Conservation (phyloP, 2,888 invertebrate species). For the Empis stercorea region DNA sequence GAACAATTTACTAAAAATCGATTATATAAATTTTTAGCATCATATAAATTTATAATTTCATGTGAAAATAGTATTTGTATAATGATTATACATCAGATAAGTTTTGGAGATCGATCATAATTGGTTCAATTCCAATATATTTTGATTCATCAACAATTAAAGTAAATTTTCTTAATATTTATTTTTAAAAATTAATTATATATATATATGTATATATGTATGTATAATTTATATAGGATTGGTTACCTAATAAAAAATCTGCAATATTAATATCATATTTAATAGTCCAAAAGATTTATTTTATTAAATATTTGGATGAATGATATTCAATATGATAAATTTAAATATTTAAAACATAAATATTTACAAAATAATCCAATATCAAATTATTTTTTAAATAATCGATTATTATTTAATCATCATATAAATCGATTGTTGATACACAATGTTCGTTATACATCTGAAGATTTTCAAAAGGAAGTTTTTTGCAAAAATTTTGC, state of each 20-base stretch:
- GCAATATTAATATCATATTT: slow-evolving; percentile 59
- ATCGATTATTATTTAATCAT: slow-evolving; percentile 38
- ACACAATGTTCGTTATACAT: too few relatives aligned
- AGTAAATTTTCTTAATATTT: slow-evolving; percentile 16
- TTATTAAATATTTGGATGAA: slow-evolving; percentile 41
- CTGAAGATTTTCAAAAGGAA: too few relatives aligned
- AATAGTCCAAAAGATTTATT: slow-evolving; percentile 45
- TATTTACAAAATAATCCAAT: slow-evolving; percentile 31
- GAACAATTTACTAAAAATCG: slow-evolving; percentile 48
- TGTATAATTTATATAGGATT: too few relatives aligned
- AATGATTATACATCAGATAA: slow-evolving; percentile 81
- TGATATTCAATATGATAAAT: slow-evolving; percentile 54
- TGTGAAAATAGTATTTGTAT: slow-evolving; percentile 74
- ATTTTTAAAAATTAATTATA: neutral
- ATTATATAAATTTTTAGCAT: slow-evolving; percentile 48
- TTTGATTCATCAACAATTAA: slow-evolving; percentile 59
- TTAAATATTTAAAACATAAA: slow-evolving; percentile 56
- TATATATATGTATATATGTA: too few relatives aligned
- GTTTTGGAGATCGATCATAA: slow-evolving; percentile 66
- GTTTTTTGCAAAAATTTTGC: too few relatives aligned
- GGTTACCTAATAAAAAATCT: slow-evolving; percentile 62
- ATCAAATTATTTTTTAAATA: slow-evolving; percentile 38
- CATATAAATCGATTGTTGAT: too few relatives aligned
- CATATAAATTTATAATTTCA: slow-evolving; percentile 71
- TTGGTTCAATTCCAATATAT: slow-evolving; percentile 71